A percentile compares a stretch with the other conserved stretches of the same genome.
Evolutionary conservation across 2,797 vertebrate species (phyloP).

Genomic region (Florisuga fusca): DNA sequence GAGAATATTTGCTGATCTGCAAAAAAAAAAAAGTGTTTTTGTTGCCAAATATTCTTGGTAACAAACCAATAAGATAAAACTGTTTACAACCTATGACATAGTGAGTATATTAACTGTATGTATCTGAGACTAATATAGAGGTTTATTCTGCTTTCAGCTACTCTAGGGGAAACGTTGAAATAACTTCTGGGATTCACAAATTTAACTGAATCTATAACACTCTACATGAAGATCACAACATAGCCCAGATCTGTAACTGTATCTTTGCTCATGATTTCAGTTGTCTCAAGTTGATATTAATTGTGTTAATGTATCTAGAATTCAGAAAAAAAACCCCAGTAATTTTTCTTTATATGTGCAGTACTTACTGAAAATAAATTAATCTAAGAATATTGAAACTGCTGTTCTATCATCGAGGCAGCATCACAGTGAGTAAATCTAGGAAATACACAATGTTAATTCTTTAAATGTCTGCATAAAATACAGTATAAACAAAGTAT

Average conservation of each 20-base stretch:
- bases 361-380: neutral
- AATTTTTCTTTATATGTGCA: neutral
- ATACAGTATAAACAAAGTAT: neutral
- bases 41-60: neutral
- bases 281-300: neutral
- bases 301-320: neutral
- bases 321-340: neutral
- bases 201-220: neutral
- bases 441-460: neutral
- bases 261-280: neutral
- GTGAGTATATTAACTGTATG: neutral
- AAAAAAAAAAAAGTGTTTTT: neutral
- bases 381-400: neutral
- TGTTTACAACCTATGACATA: neutral
- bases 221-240: neutral
- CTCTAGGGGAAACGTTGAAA: neutral
- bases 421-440: neutral
- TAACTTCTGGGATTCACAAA: neutral
- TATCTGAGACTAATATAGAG: neutral
- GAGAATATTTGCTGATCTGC: neutral
- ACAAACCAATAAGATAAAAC: neutral
- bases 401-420: neutral
- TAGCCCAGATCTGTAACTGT: neutral
- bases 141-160: neutral
- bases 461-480: neutral